Base-by-base conservation (phyloP, 2,888 invertebrate genomes). In the Phorcus lineatus region DNA sequence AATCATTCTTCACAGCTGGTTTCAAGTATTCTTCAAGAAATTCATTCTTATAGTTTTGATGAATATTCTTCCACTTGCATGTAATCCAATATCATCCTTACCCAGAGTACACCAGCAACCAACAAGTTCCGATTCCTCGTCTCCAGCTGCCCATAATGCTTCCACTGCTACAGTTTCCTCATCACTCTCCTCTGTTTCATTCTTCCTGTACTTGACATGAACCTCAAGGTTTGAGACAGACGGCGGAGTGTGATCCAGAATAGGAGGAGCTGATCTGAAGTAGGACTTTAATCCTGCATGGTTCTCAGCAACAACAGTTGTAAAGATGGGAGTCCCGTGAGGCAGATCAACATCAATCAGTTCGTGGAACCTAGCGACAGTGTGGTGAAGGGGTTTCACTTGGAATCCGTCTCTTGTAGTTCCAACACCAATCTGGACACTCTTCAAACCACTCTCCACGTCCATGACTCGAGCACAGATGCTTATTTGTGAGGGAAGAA, bases 261-360 rank as follows among this genome's bases (percentile, higher is more conserved):
- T 28, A 22, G 62, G 17, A 0, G 36, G n/a, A n/a, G 28, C 36
- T 24, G 57, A 62, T 57, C 28, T 24, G 36, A 57, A 77, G n/a
- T 19, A n/a, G n/a, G 77, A 28, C 40, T 2, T 22, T 13, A 77
- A 40, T 28, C 62, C 57, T 4, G 77, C 77, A 19, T n/a, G 9
- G 19, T 77, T 77, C 62, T 77, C 77, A 28, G 62, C 40, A 11
- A 47, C 22, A n/a, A 62, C 77, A 24, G 47, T 77, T 28, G 47
- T 53, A 17, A n/a, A 77, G 22, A 77, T 22, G 4, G 57, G 77
- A n/a, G 77, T 77, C 24, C 77, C 77, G 28, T 77, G 77, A 22
- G 77, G 77, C 36, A 62, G 19, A n/a, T 57, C 36, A n/a, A 40
- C 40, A 11, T 55, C 57, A 19, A 55, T 40, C 28, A 77, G 19